Conservation (phyloP, 2,113 vertebrate species). For the Eudorcas thomsonii region DNA sequence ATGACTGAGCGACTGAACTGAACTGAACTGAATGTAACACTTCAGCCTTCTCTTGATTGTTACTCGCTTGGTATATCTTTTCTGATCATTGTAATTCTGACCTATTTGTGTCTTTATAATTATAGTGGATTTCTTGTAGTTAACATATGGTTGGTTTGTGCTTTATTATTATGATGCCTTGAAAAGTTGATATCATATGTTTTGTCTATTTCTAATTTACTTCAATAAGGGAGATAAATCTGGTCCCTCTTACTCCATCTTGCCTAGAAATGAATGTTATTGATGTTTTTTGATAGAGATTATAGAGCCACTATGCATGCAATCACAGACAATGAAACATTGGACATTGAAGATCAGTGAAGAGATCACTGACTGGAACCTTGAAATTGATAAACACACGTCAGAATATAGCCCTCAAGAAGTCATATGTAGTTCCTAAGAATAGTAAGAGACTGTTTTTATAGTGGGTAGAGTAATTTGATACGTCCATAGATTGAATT, state of each 20-base stretch:
- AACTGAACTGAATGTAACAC: background rate
- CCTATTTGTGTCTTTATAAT: background rate
- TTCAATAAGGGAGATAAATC: background rate
- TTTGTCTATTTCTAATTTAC: background rate
- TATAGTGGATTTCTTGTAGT: background rate
- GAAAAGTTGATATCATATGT: background rate
- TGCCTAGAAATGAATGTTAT: background rate
- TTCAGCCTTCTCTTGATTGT: background rate
- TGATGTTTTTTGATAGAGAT: background rate
- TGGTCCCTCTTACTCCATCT: background rate
- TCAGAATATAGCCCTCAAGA: background rate
- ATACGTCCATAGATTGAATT: background rate
- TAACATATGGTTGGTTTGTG: background rate
- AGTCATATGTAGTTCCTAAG: background rate
- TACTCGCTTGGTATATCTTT: background rate
- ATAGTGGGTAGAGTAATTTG: background rate
- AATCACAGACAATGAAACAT: background rate
- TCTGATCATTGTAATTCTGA: background rate
- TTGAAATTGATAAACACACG: background rate
- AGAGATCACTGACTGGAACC: background rate
- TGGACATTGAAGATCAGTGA: background rate
- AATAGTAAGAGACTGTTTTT: background rate
- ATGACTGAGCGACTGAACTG: too few species aligned
- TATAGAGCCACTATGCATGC: background rate
- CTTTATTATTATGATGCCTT: background rate